Conservation (phyloP, 2,113 vertebrate species). For the Pterocles burchelli region DNA sequence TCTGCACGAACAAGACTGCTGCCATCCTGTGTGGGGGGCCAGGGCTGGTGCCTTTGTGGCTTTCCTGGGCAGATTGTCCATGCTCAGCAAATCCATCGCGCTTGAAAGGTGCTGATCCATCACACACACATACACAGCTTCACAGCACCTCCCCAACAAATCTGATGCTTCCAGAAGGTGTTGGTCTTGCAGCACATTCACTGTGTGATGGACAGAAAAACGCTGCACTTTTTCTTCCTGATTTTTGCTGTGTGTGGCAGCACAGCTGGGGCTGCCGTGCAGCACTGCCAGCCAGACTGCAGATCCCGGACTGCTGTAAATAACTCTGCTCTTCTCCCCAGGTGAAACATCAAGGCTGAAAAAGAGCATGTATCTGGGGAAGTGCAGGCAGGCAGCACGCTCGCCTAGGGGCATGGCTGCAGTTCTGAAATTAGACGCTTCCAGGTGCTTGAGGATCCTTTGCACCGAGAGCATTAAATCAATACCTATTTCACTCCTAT, state of each 20-base stretch:
- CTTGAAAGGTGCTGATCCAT: neutral
- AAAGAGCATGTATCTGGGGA: neutral
- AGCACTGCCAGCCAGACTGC: neutral
- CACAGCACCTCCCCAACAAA: neutral
- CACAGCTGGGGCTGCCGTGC: neutral
- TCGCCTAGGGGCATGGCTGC: neutral
- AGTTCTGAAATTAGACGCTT: neutral
- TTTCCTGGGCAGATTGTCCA: neutral
- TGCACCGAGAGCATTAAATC: neutral
- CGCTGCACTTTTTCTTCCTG: neutral
- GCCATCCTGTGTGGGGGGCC: neutral
- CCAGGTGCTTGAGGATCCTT: neutral
- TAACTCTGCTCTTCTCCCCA: neutral
- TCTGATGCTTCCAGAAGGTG: slow-evolving; percentile 23
- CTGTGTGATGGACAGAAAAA: neutral
- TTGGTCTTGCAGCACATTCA: neutral
- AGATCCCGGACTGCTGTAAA: neutral
- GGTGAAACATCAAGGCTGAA: neutral
- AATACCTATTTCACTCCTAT: neutral
- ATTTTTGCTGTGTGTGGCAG: neutral
- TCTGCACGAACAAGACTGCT: neutral
- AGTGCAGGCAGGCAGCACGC: neutral
- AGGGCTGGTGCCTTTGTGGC: neutral
- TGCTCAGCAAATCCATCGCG: neutral
- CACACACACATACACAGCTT: neutral